Percentiles rank a stretch among this genome's conserved stretches.
Evolutionary conservation across 2,888 invertebrate genomes (phyloP).

Genomic region (Mimumesa dahlbomi): DNA sequence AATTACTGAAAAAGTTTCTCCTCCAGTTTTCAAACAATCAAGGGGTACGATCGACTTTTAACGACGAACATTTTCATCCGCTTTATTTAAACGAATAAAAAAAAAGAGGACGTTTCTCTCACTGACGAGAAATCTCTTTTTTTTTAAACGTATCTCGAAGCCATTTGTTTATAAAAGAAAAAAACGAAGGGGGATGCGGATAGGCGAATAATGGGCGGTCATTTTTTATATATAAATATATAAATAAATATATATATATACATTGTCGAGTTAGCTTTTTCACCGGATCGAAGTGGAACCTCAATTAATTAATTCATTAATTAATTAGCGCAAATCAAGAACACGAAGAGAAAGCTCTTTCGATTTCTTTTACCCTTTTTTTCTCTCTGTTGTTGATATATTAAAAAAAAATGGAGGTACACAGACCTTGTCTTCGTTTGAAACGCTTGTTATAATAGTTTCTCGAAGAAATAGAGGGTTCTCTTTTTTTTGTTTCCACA

Average conservation of each 20-base stretch:
- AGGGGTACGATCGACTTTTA: conserved; percentile 56
- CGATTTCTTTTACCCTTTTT: conserved; percentile 13
- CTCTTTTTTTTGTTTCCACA: conserved; percentile 66
- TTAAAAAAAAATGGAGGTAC: conserved; percentile 23
- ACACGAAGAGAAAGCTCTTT: conserved; percentile 19
- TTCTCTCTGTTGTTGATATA: conserved; percentile 23
- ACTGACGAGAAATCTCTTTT: conserved; percentile 21
- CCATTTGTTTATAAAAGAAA: conserved; percentile 36
- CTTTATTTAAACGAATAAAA: conserved; percentile 29
- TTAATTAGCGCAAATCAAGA: conserved; percentile 43
- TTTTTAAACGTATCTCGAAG: conserved; percentile 21
- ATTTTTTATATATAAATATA: conserved; percentile 53
- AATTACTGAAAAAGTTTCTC: conserved; percentile 59
- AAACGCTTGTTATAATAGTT: conserved; percentile 54
- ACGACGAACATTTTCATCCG: conserved; percentile 30
- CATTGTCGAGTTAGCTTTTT: conserved; percentile 76
- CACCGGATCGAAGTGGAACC: conserved; percentile 64
- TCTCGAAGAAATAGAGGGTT: conserved; percentile 25
- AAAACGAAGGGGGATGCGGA: conserved; percentile 38
- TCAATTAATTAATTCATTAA: conserved; percentile 43
- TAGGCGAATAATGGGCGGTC: conserved; percentile 49
- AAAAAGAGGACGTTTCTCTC: conserved; percentile 22
- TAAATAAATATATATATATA: conserved; percentile 53
- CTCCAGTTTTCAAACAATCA: conserved; percentile 63
- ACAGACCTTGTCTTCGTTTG: conserved; percentile 41